Percentiles rank a stretch among this genome's conserved stretches.
These are phyloP conservation scores for Malacosoma neustria DNA, from an alignment of 2,888 invertebrate genomes.

Conservation along the genomic window DNA sequence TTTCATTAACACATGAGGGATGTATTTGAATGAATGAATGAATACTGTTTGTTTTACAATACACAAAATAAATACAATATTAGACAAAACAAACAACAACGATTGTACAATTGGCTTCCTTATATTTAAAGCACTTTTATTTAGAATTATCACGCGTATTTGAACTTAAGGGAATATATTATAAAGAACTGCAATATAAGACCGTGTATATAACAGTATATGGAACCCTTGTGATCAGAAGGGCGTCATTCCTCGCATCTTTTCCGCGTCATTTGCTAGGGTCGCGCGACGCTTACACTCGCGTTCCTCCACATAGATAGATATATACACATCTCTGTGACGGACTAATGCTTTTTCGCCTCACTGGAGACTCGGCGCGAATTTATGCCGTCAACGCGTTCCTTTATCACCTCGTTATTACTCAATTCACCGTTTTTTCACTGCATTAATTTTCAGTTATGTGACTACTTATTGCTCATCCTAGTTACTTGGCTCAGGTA, in stretches of 20 bases:
- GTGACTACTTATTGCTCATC: no score
- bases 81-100: no score
- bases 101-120: no score
- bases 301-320: slow-evolving; percentile 23
- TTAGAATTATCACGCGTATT: no score
- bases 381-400: slow-evolving; percentile 50
- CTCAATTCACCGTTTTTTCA: slow-evolving; percentile 53
- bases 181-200: no score
- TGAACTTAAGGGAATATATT: no score
- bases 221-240: slow-evolving; percentile 41
- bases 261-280: slow-evolving; percentile 60
- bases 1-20: no score
- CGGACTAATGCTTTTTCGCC: slow-evolving; percentile 49
- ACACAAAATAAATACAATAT: no score
- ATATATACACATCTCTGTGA: slow-evolving; percentile 12
- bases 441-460: slow-evolving; percentile 47
- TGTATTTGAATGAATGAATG: no score
- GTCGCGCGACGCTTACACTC: slow-evolving; percentile 21
- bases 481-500: no score
- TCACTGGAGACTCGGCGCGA: slow-evolving; percentile 52
- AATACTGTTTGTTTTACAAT: no score
- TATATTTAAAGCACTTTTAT: no score
- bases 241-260: slow-evolving; percentile 46
- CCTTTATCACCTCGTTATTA: slow-evolving; percentile 54
- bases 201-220: slow-evolving; percentile 15